These are phyloP conservation scores for Staurois parvus DNA, from an alignment of 2,797 vertebrate species.

Conservation along the genomic window DNA sequence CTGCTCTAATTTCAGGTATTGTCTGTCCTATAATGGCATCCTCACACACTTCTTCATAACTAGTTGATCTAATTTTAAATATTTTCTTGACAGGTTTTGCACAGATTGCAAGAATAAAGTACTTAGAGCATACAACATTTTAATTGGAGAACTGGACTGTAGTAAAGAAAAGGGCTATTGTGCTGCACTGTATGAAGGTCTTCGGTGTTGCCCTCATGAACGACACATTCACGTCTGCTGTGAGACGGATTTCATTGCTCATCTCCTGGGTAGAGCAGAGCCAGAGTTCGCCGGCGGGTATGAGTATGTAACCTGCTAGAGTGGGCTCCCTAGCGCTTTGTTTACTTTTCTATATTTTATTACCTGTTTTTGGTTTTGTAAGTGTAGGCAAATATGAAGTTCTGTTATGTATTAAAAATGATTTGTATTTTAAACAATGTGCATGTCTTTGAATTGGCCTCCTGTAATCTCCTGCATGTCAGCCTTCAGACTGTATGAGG, in stretches of 20 bases:
- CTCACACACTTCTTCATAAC: too few species aligned
- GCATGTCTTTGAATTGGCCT: neutral
- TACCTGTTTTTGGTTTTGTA: neutral
- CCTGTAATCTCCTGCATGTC: neutral
- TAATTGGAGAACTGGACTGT: constrained; percentile 94
- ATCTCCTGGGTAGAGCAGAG: constrained; percentile 93
- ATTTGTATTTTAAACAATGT: too few species aligned
- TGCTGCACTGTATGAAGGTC: constrained; percentile 91
- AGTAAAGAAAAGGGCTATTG: constrained; percentile 97
- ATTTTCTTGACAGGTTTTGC: constrained; percentile 85
- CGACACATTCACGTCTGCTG: constrained; percentile 95
- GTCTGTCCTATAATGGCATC: too few species aligned
- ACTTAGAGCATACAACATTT: constrained; percentile 93
- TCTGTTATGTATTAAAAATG: too few species aligned
- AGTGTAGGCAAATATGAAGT: too few species aligned
- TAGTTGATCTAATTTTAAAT: neutral
- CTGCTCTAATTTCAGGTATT: too few species aligned
- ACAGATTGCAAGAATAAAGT: constrained; percentile 98
- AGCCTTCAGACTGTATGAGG: neutral
- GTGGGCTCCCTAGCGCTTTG: constrained; percentile 86
- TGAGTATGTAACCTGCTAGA: constrained; percentile 89
- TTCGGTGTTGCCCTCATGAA: constrained; percentile 95
- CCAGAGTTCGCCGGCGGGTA: constrained; percentile 96
- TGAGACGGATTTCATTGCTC: constrained; percentile 95
- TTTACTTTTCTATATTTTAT: constrained; percentile 72